Percentiles rank a stretch among this genome's conserved stretches.
phyloP scores from a whole-genome alignment of 2,113 vertebrate species.

The Thryonomys swinderianus region DNA sequence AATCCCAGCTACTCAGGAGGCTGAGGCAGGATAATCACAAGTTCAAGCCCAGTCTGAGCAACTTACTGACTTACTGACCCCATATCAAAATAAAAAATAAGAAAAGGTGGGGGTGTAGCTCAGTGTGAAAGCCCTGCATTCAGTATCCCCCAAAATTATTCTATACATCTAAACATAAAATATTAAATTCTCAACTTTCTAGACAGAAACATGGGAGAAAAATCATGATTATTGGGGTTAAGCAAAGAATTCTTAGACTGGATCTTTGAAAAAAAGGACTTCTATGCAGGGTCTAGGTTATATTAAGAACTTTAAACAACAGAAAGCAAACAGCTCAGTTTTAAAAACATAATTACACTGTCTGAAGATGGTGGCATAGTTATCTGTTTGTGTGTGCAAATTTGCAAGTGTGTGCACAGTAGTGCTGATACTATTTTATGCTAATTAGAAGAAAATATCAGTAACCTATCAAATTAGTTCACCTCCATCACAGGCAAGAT shows the following conservation, averaged over 20 bases:
- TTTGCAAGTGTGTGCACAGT: not conserved
- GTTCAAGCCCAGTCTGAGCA: not conserved
- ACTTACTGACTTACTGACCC: not conserved
- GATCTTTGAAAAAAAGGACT: not conserved
- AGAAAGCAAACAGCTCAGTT: not conserved
- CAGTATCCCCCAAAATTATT: not conserved
- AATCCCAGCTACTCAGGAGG: not conserved
- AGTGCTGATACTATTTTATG: slow-evolving; percentile 5
- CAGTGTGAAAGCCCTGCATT: not conserved
- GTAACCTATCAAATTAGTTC: slow-evolving; percentile 26
- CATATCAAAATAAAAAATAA: not conserved
- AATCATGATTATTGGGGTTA: not conserved
- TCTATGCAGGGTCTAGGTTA: not conserved
- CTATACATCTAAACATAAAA: slow-evolving; percentile 32
- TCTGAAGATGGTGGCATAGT: not conserved
- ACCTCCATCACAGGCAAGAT: slow-evolving; percentile 21
- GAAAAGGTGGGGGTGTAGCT: not conserved
- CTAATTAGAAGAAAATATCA: slow-evolving; percentile 8
- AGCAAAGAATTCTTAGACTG: not conserved
- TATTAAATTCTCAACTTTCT: not conserved
- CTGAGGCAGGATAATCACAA: not conserved
- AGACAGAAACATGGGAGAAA: not conserved
- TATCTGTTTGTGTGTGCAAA: not conserved
- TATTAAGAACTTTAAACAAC: slow-evolving; percentile 19
- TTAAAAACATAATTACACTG: not conserved